phyloP scores from a whole-genome alignment of 2,797 vertebrate species.

The Diplodus puntazzo region DNA sequence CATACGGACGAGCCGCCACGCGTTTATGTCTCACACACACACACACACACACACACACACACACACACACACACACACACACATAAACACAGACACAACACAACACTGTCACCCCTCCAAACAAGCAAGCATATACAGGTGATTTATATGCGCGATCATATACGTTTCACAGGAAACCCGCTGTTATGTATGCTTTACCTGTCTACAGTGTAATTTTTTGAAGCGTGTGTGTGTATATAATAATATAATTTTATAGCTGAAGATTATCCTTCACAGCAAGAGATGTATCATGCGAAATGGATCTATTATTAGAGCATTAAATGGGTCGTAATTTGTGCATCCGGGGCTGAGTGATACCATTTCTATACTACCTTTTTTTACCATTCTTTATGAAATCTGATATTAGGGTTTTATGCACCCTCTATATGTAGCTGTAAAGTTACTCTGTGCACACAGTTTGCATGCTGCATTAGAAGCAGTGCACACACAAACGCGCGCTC shows the following conservation, averaged over 20 bases:
- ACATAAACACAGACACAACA: conserved; percentile 19
- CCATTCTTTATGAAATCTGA: conserved; percentile 44
- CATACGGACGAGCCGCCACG: conserved; percentile 10
- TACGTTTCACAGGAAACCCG: conserved; percentile 51
- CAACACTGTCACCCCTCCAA: conserved; percentile 49
- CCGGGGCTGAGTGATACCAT: conserved; percentile 47
- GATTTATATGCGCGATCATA: conserved; percentile 60
- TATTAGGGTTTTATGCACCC: conserved; percentile 1
- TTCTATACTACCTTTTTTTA: conserved; percentile 22
- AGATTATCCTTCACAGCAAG: conserved; percentile 77
- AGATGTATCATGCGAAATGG: conserved; percentile 66
- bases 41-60: conserved; percentile 1
- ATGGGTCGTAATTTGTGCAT: conserved; percentile 63
- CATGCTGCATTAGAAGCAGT: conserved; percentile 14
- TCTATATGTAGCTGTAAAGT: conserved; percentile 20
- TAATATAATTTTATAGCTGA: conserved; percentile 76
- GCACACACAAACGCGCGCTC: conserved; percentile 26
- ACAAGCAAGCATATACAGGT: conserved; percentile 36
- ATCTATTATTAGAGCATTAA: conserved; percentile 78
- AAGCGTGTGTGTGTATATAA: conserved; percentile 46
- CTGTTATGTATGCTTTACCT: conserved; percentile 27
- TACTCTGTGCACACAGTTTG: conserved; percentile 21
- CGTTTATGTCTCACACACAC: conserved; percentile 11
- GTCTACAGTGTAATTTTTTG: conserved; percentile 8
- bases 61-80: conserved; percentile 14